phyloP scores from a whole-genome alignment of 1,140 invertebrate genomes.

The Nylanderia fulva region DNA sequence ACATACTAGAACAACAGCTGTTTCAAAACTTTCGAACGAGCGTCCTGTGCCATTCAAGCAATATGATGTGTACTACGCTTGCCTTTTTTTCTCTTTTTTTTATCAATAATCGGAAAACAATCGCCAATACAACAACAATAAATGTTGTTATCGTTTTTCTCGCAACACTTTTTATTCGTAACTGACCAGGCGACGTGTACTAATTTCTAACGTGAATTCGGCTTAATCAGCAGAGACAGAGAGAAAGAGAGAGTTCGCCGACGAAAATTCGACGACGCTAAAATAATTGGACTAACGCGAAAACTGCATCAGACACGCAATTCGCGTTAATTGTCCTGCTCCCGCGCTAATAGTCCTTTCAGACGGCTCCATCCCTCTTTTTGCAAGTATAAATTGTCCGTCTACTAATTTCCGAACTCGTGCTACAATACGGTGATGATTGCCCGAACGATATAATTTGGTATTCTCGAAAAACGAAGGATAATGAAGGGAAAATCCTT shows the following conservation, averaged over 20 bases:
- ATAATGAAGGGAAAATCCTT: background rate
- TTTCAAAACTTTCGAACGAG: background rate
- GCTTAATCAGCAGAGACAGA: constrained; percentile 71
- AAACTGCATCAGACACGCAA: constrained; percentile 81
- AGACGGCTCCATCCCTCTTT: constrained; percentile 24
- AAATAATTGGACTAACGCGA: constrained; percentile 79
- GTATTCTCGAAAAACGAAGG: constrained; percentile 38
- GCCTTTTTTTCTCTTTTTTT: background rate
- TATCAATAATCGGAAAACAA: constrained; percentile 57
- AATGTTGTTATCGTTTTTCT: constrained; percentile 34
- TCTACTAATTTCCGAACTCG: constrained; percentile 52
- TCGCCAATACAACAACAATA: background rate
- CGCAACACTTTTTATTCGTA: background rate
- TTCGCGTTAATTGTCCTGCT: constrained; percentile 80
- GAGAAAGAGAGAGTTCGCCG: constrained; percentile 30
- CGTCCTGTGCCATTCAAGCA: background rate
- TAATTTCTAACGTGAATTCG: constrained; percentile 79
- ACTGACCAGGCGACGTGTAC: constrained; percentile 10
- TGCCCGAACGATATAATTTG: constrained; percentile 57
- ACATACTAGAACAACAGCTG: background rate
- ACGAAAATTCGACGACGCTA: constrained; percentile 71
- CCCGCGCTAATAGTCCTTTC: constrained; percentile 25
- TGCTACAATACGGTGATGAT: constrained; percentile 67
- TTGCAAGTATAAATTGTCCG: constrained; percentile 30
- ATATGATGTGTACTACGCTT: background rate